Evolutionary conservation across 2,888 invertebrate species (phyloP).

Genomic region (Lycophotia porphyrea): DNA sequence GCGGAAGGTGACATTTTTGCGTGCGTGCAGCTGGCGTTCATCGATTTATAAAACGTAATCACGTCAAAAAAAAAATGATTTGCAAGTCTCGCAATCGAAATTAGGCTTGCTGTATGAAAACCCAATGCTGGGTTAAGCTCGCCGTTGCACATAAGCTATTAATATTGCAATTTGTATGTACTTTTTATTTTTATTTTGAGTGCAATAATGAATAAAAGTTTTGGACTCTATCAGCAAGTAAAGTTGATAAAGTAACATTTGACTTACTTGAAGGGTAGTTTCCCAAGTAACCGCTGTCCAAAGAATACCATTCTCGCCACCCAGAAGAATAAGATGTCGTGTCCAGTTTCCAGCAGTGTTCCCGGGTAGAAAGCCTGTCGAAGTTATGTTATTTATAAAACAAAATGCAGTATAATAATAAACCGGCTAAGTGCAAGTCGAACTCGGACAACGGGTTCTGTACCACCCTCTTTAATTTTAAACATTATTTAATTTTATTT

Average conservation of each 20-base stretch:
- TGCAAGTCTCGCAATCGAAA: no score
- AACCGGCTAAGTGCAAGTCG: background rate
- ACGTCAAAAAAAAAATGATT: no score
- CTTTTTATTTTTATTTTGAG: no score
- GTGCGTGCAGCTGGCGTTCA: no score
- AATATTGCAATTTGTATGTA: no score
- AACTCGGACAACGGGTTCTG: background rate
- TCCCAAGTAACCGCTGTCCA: slow-evolving; percentile 96
- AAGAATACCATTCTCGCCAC: slow-evolving; percentile 99
- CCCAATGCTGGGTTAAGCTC: no score
- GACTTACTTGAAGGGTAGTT: slow-evolving; percentile 95
- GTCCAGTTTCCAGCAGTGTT: slow-evolving; percentile 97
- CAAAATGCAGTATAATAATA: background rate
- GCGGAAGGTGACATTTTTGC: no score
- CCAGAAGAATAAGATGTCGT: slow-evolving; percentile 99
- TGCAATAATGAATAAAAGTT: background rate
- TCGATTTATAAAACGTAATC: no score
- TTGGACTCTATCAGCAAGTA: background rate
- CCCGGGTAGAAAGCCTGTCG: slow-evolving; percentile 97
- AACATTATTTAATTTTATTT: no score
- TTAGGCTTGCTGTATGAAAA: no score
- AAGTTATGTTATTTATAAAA: background rate
- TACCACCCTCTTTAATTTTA: no score
- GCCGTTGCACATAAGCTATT: no score
- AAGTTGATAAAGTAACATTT: background rate